phyloP scores from a whole-genome alignment of 2,888 invertebrate species.

The Sphecodes monilicornis region DNA sequence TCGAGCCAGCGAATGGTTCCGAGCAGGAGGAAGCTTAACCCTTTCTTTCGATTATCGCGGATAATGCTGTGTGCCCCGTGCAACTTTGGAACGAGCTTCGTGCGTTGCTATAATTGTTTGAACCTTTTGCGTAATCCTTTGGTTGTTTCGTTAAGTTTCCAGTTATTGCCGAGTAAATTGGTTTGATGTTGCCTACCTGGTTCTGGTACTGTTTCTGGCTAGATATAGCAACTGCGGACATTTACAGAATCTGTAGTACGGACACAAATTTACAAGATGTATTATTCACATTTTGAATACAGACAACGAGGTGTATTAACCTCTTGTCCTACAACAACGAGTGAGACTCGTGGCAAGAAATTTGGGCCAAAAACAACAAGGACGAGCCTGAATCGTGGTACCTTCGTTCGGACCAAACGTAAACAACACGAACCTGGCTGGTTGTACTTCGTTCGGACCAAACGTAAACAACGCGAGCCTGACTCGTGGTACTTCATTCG shows the following conservation, averaged over 20 bases:
- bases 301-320: too few species aligned
- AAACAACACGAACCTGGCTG: too few species aligned
- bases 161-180: not conserved
- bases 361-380: too few species aligned
- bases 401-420: too few species aligned
- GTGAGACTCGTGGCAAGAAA: too few species aligned
- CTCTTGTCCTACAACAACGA: too few species aligned
- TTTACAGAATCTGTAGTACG: not conserved
- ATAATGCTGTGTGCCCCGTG: not conserved
- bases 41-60: not conserved
- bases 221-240: not conserved
- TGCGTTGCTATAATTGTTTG: not conserved
- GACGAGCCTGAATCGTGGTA: too few species aligned
- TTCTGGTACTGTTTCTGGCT: not conserved
- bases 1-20: not conserved
- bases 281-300: too few species aligned
- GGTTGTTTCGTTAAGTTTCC: not conserved
- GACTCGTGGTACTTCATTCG: too few species aligned
- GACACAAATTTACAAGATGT: not conserved
- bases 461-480: too few species aligned
- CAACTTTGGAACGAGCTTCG: not conserved
- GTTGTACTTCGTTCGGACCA: too few species aligned
- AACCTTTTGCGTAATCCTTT: not conserved
- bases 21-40: not conserved
- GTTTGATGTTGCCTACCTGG: not conserved